A percentile compares a stretch with the other conserved stretches of the same genome.
These are phyloP conservation scores for Heterotilapia buettikoferi DNA, from an alignment of 2,113 vertebrate species.

Conservation along the genomic window DNA sequence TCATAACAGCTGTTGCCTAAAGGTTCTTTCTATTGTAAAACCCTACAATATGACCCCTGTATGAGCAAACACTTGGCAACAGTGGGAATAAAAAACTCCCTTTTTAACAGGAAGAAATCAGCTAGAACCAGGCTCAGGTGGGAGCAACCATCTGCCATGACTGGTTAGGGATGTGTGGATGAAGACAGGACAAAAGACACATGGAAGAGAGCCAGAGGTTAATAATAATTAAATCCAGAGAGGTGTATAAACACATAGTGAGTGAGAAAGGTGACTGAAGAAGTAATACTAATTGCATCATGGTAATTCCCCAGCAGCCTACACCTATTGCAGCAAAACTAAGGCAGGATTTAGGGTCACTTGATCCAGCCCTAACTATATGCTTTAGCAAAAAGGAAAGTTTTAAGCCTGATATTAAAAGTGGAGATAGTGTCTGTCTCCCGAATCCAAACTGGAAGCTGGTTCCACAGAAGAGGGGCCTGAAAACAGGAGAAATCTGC, in stretches of 20 bases:
- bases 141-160: no score
- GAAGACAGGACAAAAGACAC: not conserved
- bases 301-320: rapidly evolving
- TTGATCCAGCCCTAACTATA: no score
- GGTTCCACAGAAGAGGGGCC: no score
- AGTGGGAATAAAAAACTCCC: not conserved
- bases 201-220: not conserved
- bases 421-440: no score
- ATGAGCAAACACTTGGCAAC: rapidly evolving
- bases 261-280: not conserved
- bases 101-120: not conserved
- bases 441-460: no score
- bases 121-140: rapidly evolving
- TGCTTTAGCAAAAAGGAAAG: no score
- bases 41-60: not conserved
- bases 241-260: not conserved
- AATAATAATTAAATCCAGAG: not conserved
- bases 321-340: no score
- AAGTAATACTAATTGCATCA: not conserved
- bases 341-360: no score
- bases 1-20: not conserved
- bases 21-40: not conserved
- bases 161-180: not conserved
- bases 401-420: no score
- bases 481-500: rapidly evolving